phyloP scores from a whole-genome alignment of 2,888 invertebrate species.

The Lottia scabra region DNA sequence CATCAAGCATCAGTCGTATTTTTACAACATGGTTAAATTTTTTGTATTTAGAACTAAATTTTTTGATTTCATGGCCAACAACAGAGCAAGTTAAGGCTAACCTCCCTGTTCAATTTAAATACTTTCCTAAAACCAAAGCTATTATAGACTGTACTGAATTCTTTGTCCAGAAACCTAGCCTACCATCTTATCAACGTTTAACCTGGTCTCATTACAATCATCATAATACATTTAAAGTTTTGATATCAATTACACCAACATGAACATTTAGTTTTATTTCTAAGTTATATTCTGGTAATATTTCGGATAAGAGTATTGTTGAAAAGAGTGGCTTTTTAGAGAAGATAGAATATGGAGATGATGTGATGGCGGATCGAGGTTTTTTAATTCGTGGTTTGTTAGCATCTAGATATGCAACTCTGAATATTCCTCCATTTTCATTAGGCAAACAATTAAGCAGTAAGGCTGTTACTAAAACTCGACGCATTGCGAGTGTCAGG shows the following conservation, averaged over 20 bases:
- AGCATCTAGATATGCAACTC: conserved; percentile 18
- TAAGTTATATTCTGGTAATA: conserved; percentile 22
- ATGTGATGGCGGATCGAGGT: conserved; percentile 26
- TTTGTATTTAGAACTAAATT: neutral
- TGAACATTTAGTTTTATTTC: conserved; percentile 26
- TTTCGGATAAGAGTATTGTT: conserved; percentile 26
- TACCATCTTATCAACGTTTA: conserved; percentile 17
- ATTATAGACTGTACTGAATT: conserved; percentile 7
- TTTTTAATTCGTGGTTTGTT: conserved; percentile 23
- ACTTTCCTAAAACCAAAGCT: neutral
- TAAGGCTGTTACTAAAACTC: conserved; percentile 23
- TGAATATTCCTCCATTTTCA: conserved; percentile 29
- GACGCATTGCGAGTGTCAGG: conserved; percentile 26
- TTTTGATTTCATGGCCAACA: neutral
- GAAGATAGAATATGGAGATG: conserved; percentile 16
- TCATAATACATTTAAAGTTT: conserved; percentile 23
- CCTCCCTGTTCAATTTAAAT: neutral
- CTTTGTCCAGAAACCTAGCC: conserved; percentile 23
- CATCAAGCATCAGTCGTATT: neutral
- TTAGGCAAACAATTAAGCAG: conserved; percentile 18
- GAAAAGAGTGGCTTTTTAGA: conserved; percentile 25
- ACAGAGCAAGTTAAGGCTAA: neutral
- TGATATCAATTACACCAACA: conserved; percentile 19
- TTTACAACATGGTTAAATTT: neutral
- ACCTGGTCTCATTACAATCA: conserved; percentile 28